Base-by-base conservation (phyloP, 2,797 vertebrate species). In the Ciconia nigra region DNA sequence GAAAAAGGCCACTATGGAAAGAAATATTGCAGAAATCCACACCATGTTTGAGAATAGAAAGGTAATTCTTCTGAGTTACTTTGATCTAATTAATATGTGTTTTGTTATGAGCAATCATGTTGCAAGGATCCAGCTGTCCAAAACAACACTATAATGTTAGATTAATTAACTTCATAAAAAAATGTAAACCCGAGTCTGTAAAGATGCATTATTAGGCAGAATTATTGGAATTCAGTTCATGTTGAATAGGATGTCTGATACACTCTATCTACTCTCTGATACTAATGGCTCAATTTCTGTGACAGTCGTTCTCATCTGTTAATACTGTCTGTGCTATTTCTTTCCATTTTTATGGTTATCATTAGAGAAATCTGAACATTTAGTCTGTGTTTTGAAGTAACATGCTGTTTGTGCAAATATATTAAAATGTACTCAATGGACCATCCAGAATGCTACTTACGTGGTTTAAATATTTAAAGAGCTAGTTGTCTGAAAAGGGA, bases 81-180 rank as follows among this genome's bases (percentile, higher is more conserved):
- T 62, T 17, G 31, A 0, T 73, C 2, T 0, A 76, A 47, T 59
- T 79, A 69, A 44, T 44, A 12, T 3, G 0, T 5, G 1, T 54
- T 85, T 20, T 47, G 9, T 46, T 73, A 21, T 35, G 14, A 84
- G 31, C 28, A 80, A 5, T 87, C 55, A 63, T 21, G 6, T 78
- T 90, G 63, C 47, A 77, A 62, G 35, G 22, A 62, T 84, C 35
- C 39, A 79, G 35, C 22, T 89, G 55, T 90, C 81, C 35, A 89
- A 90, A 89, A 15, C 37, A 87, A 37, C n/a, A 51, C 79, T 58
- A 15, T 22, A 35, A 28, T 2, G 1, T 58, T 82, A 57, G 18
- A 29, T 81, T 61, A 73, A 83, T 91, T 73, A 86, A 72, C 10
- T 16, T 81, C 8, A 35, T 63, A 9, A 61, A 81, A 44, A 78